Evolutionary conservation across 2,888 invertebrate genomes (phyloP), one percentile per base, ranked within the genome.

Genomic region (Capitulum mitella): DNA sequence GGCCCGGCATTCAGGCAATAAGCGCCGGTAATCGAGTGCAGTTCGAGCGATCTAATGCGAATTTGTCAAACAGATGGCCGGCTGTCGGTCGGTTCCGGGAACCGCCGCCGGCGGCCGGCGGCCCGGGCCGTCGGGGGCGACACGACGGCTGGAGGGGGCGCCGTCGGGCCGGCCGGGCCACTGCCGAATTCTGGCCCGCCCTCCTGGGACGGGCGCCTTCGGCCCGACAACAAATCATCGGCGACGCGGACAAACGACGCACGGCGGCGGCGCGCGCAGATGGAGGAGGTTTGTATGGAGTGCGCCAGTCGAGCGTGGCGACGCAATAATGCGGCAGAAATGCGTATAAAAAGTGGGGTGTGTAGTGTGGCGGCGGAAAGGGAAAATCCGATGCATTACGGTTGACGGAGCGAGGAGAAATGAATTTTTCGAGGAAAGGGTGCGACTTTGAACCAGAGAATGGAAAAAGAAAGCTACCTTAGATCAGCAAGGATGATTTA

Each of bases 291-390:
- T 58, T 58, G 58, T n/a, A 29, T 58, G n/a, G 58, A 58, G 58
- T 29, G 58, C 58, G 10, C n/a, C n/a, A 3, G 29, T 29, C 10
- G 12, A 12, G 29, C n/a, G 29, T 5, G 29, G 58, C n/a, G 29
- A 58, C 58, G 58, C 58, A 58, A 58, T 2, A 58, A 58, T 58
- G 58, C 58, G 58, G 58, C n/a, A 58, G 58, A n/a, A 58, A 58
- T n/a, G 58, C 1, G 5, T 43, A 43, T 43, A 43, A 43, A 43
- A 43, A 43, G 43, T 8, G 43, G 6, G 43, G n/a, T n/a, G n/a
- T n/a, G n/a, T n/a, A n/a, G n/a, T n/a, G n/a, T n/a, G n/a, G n/a
- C n/a, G n/a, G n/a, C n/a, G n/a, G n/a, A n/a, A n/a, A n/a, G n/a
- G n/a, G n/a, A n/a, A n/a, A n/a, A n/a, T n/a, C n/a, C n/a, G n/a